Evolutionary conservation across 2,113 vertebrate species (phyloP).

Genomic region (Oreotrochilus melanogaster): DNA sequence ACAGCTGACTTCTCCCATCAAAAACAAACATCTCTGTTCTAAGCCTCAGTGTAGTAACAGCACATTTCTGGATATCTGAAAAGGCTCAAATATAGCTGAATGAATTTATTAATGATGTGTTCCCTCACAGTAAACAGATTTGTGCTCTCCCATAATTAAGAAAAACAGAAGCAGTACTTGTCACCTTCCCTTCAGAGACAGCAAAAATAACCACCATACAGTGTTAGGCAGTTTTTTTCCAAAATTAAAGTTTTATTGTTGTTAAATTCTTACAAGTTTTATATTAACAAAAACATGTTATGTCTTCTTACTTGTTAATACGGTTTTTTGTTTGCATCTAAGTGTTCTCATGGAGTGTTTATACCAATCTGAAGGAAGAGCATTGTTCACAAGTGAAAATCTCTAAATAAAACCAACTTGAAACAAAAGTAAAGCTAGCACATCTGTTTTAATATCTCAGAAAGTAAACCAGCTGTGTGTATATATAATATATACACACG

Average conservation of each 20-base stretch:
- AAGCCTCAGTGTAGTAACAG: background rate
- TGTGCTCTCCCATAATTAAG: slow-evolving; percentile 21
- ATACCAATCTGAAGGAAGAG: slow-evolving; percentile 18
- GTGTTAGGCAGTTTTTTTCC: background rate
- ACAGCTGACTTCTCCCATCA: background rate
- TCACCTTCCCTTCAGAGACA: slow-evolving; percentile 2
- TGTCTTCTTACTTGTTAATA: slow-evolving; percentile 38
- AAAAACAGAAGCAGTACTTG: background rate
- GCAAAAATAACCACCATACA: background rate
- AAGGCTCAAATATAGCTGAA: background rate
- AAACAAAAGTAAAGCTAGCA: slow-evolving; percentile 61
- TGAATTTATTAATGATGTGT: slow-evolving; percentile 5
- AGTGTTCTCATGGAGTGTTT: slow-evolving; percentile 21
- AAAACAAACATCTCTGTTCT: background rate
- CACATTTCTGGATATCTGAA: background rate
- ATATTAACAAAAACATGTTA: slow-evolving; percentile 40
- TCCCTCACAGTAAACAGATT: slow-evolving; percentile 8
- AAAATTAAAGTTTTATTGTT: slow-evolving; percentile 19
- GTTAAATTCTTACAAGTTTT: background rate
- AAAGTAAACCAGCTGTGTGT: slow-evolving; percentile 70
- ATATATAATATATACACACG: slow-evolving; percentile 47
- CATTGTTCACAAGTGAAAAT: slow-evolving; percentile 41
- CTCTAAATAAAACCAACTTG: slow-evolving; percentile 42
- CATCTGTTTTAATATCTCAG: slow-evolving; percentile 54
- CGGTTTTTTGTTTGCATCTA: slow-evolving; percentile 40